Percentiles rank a stretch among this genome's conserved stretches.
Conservation (phyloP, 2,113 vertebrate species). For the Empidonax traillii region DNA sequence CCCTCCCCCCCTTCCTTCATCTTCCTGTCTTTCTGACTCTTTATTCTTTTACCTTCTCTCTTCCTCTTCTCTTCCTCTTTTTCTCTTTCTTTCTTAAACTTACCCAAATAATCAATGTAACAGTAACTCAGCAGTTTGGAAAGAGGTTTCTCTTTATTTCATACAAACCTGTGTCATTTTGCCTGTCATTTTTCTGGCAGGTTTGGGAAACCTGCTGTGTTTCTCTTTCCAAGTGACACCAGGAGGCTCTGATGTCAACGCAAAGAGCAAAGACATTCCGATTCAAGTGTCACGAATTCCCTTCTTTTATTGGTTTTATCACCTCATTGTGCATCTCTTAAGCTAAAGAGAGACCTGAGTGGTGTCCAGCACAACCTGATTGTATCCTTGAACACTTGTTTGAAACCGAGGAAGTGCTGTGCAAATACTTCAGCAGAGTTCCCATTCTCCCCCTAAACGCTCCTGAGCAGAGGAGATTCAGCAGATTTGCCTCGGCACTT, state of each 20-base stretch:
- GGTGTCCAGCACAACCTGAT: not conserved
- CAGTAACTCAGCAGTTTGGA: not conserved
- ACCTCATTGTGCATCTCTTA: not conserved
- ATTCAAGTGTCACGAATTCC: not conserved
- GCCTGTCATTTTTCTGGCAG: not conserved
- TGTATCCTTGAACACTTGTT: not conserved
- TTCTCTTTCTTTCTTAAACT: rapidly evolving
- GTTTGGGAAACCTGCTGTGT: not conserved
- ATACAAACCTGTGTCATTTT: not conserved
- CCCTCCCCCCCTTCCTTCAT: not conserved
- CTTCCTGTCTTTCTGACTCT: not conserved
- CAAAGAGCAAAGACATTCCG: not conserved
- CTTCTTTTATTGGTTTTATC: not conserved
- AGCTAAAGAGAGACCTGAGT: not conserved
- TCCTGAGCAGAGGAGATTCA: not conserved
- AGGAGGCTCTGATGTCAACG: not conserved
- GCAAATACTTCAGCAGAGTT: not conserved
- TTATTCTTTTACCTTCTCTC: not conserved
- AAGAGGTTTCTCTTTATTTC: not conserved
- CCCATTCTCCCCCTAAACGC: not conserved
- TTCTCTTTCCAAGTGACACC: not conserved
- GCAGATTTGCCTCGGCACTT: not conserved
- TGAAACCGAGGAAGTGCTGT: not conserved
- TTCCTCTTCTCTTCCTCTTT: rapidly evolving
- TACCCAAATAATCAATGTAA: too few species aligned